Base-by-base conservation (phyloP, 2,797 vertebrate genomes). In the Spinus olivaceus region DNA sequence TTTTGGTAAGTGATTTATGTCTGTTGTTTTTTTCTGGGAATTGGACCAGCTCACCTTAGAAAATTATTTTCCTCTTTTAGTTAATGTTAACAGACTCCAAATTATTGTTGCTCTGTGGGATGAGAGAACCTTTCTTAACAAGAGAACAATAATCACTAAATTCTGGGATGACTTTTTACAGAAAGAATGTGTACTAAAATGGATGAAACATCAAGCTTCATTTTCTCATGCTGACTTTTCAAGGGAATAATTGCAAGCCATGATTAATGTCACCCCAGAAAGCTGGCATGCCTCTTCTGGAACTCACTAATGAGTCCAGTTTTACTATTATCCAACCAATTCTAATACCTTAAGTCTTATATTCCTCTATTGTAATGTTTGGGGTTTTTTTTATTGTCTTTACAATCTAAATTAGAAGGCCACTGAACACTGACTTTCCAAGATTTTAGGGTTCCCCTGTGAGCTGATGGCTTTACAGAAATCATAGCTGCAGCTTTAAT, bases 221-320 rank as follows among this genome's bases (percentile, higher is more conserved):
- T 90, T 96, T 91, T 92, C 82, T 79, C 91, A 54, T 90, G 80
- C 90, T 94, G 96, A 86, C 88, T 94, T 92, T 91, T 90, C 77
- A 79, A 91, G 81, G 77, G 92, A 95, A 61, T 92, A 95, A 94
- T 92, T 96, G 89, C 81, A 88, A 91, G 50, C 76, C 69, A 46
- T 83, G 93, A 92, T 94, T 88, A 95, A 96, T 92, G 72, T 71
- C 87, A 86, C 81, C 91, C 79, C 85, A 95, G 81, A 94, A 91
- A 91, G 81, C 89, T 86, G 91, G 94, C 87, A 49, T 74, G 78
- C 70, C 81, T 90, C 70, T 94, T 95, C 86, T 57, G 56, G 82
- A 93, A 56, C 44, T 28, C 53, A 66, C 65, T 95, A 88, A 94
- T 66, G 87, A 95, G 33, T 61, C 57, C 80, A 54, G 54, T 81